Base-by-base conservation (phyloP, 2,888 invertebrate genomes). In the Venusia cambrica region DNA sequence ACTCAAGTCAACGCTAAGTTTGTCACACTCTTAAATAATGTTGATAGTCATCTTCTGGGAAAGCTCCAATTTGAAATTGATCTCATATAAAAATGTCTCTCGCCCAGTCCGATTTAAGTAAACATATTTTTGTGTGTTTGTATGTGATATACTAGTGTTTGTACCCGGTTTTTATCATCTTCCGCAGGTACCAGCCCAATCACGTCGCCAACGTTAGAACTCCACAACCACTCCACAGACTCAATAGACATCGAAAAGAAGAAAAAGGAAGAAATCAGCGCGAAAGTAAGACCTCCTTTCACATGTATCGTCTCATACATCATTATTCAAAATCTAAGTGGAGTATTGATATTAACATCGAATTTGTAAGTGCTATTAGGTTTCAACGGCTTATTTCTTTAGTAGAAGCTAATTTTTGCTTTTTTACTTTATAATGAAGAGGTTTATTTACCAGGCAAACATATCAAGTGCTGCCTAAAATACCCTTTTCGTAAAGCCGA, bases 181-280 rank as follows among this genome's bases (percentile, higher is more conserved):
- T 31, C 20, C 19, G 0, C 66, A 87, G 85, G 93, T 54, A 91
- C 93, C 62, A 94, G 95, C 78, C 94, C 95, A 45, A 89, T 93
- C 57, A 90, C 92, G 60, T 93, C 94, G 44, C 93, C 94, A 33
- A 68, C 81, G 60, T 63, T 81, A 83, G 90, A 90, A 40, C 85
- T 90, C 60, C 91, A 91, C 85, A 94, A 94, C 75, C 94, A 94
- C 88, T 93, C 93, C 71, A 92, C 92, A 80, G 94, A 95, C 84
- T 92, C 93, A 48, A 90, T 91, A 69, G 92, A 92, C 54, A 58
- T 81, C 49, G 90, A 88, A 57, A 93, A 92, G 69, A 93, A 92
- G 76, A 93, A 92, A 77, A 87, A 89, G 62, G 90, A 90, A 51
- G 90, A 90, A 28, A 67, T 78, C 37, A 80, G 91, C 74, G 85